Evolutionary conservation across 2,113 vertebrate species (phyloP).

Genomic region (Cyanocitta stelleri): DNA sequence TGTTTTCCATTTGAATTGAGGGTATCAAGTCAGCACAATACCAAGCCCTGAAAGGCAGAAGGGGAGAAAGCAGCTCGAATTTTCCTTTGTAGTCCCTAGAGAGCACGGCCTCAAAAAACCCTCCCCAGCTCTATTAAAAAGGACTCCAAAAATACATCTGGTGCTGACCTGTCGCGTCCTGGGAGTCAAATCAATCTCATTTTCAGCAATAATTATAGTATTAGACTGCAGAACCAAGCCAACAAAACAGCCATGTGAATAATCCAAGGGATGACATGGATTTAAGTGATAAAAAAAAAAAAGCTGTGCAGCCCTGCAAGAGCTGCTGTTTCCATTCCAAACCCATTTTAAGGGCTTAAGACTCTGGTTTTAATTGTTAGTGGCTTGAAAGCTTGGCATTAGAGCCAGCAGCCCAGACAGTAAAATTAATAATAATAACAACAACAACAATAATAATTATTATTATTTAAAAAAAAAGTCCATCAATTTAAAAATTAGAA

Average conservation of each 20-base stretch:
- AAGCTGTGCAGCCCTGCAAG: background rate
- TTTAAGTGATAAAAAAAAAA: background rate
- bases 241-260: background rate
- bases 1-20: background rate
- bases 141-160: slow-evolving; percentile 40
- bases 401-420: background rate
- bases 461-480: no score
- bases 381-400: slow-evolving; percentile 5
- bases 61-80: background rate
- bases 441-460: background rate
- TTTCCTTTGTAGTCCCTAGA: background rate
- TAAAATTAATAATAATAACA: background rate
- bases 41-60: background rate
- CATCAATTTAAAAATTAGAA: background rate
- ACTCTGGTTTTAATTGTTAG: background rate
- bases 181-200: background rate
- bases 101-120: background rate
- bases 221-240: background rate
- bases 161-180: background rate
- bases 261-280: slow-evolving; percentile 27
- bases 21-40: background rate
- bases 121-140: slow-evolving; percentile 22
- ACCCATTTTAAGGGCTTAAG: slow-evolving; percentile 1
- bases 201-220: slow-evolving; percentile 23
- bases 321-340: background rate